Conservation (phyloP, 2,113 vertebrate genomes). For the Bubalus kerabau region DNA sequence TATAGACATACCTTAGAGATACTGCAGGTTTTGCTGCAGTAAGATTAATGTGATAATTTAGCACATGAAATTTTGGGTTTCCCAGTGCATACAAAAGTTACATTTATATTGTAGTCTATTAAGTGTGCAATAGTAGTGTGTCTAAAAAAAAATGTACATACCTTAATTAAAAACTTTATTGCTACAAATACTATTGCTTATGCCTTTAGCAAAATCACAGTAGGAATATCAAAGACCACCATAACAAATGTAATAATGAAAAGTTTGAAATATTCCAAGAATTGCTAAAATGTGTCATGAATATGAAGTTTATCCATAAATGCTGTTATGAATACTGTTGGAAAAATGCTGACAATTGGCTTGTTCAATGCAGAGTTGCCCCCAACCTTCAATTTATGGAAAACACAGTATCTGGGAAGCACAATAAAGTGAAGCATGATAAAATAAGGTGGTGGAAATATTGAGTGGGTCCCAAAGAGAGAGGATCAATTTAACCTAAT, state of each 20-base stretch:
- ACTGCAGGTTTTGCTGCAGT: background rate
- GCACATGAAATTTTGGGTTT: background rate
- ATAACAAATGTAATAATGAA: background rate
- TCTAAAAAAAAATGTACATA: background rate
- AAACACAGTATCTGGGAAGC: background rate
- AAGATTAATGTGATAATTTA: background rate
- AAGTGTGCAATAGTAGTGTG: background rate
- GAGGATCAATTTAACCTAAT: background rate
- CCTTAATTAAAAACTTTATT: background rate
- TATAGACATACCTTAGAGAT: background rate
- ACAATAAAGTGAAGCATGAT: background rate
- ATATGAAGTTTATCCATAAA: background rate
- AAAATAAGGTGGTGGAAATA: background rate
- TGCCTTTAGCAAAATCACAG: background rate
- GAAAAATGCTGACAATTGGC: background rate
- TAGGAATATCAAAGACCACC: background rate
- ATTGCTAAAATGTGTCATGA: background rate
- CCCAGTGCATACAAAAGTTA: background rate
- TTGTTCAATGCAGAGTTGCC: background rate
- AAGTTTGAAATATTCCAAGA: background rate
- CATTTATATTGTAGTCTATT: background rate
- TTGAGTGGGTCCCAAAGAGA: background rate
- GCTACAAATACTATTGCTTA: background rate
- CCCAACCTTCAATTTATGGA: background rate
- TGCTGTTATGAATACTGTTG: background rate